phyloP scores from a whole-genome alignment of 2,797 vertebrate genomes.

The Macropodus opercularis region DNA sequence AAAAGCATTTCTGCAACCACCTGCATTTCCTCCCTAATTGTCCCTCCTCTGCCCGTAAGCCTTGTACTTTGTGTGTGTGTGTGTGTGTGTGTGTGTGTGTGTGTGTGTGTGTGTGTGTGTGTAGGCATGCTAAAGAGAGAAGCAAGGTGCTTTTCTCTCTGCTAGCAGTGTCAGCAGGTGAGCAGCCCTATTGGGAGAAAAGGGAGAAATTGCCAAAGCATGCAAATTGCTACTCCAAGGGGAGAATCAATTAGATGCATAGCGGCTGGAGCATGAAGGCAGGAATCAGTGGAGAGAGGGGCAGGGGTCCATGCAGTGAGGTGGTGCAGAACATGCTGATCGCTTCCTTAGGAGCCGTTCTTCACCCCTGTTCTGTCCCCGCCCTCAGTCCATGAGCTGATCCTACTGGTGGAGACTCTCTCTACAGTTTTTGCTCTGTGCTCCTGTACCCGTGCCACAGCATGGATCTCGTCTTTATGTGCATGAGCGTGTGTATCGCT shows the following conservation, averaged over 20 bases:
- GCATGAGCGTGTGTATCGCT: constrained; percentile 1
- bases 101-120: constrained; percentile 22
- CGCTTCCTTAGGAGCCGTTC: constrained; percentile 68
- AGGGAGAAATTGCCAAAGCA: constrained; percentile 76
- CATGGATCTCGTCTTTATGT: background rate
- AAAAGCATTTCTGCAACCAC: constrained; percentile 64
- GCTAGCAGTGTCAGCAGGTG: constrained; percentile 80
- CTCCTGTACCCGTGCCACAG: constrained; percentile 36
- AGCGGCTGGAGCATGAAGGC: constrained; percentile 64
- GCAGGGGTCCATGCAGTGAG: constrained; percentile 68
- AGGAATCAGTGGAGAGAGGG: constrained; percentile 51
- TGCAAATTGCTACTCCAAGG: constrained; percentile 78
- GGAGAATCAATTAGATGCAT: constrained; percentile 82
- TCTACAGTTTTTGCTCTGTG: constrained; percentile 42
- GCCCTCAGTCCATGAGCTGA: constrained; percentile 42
- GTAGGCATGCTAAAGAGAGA: constrained; percentile 49
- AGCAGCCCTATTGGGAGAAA: constrained; percentile 72
- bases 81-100: constrained; percentile 16
- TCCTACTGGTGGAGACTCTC: constrained; percentile 24
- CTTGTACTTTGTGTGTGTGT: constrained; percentile 10
- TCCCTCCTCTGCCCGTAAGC: constrained; percentile 55
- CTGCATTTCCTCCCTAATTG: constrained; percentile 68
- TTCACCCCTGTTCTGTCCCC: constrained; percentile 50
- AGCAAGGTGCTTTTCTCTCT: constrained; percentile 59
- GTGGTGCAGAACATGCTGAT: constrained; percentile 72